A percentile compares a stretch with the other conserved stretches of the same genome.
These are phyloP conservation scores for Neosilurus hyrtlii DNA, from an alignment of 2,797 vertebrate genomes.

Conservation along the genomic window DNA sequence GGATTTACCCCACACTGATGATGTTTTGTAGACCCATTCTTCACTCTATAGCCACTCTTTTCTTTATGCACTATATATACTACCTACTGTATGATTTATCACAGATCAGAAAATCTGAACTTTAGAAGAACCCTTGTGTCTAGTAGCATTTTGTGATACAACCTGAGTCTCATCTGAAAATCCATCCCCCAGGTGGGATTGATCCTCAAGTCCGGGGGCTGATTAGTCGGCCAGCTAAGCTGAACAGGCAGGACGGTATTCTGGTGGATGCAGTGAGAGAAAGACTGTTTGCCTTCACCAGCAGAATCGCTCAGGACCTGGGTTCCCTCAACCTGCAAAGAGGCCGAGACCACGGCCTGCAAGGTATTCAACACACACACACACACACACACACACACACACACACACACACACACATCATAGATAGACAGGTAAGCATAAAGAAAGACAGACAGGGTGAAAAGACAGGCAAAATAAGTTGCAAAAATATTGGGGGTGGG, in stretches of 20 bases:
- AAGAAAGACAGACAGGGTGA: neutral
- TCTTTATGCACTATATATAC: neutral
- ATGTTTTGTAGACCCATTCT: neutral
- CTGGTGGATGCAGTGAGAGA: slow-evolving; percentile 73
- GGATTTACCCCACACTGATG: neutral
- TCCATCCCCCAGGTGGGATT: slow-evolving; percentile 65
- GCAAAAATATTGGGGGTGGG: no score
- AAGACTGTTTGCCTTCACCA: slow-evolving; percentile 70
- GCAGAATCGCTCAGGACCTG: slow-evolving; percentile 76
- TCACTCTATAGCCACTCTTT: neutral
- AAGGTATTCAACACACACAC: slow-evolving; percentile 68
- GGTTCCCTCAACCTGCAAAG: slow-evolving; percentile 84
- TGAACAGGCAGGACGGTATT: slow-evolving; percentile 72
- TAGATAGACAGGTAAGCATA: neutral
- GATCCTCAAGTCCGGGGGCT: slow-evolving; percentile 74
- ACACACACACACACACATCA: neutral
- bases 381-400: neutral
- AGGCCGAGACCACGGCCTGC: slow-evolving; percentile 81
- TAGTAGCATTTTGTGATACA: neutral
- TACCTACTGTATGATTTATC: neutral
- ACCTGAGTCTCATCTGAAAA: neutral
- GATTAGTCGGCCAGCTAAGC: slow-evolving; percentile 68
- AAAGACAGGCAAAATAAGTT: neutral
- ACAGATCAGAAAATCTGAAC: neutral
- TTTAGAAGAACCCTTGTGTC: neutral